A percentile compares a stretch with the other conserved stretches of the same genome.
Evolutionary conservation across 2,113 vertebrate genomes (phyloP).

Genomic region (Phasianus colchicus): DNA sequence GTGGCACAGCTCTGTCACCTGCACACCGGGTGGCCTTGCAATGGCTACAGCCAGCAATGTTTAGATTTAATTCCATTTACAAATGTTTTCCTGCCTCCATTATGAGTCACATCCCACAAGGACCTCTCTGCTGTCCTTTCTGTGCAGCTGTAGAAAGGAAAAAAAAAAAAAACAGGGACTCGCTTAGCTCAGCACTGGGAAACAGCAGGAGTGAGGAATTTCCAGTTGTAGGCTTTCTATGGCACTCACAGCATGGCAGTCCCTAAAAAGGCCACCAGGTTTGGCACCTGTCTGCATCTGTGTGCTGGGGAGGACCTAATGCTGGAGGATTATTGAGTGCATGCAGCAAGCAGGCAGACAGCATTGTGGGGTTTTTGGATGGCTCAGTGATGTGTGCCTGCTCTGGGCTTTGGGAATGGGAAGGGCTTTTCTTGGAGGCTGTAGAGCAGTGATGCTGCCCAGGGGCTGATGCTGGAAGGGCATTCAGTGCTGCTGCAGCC

Average conservation of each 20-base stretch:
- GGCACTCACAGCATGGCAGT: neutral
- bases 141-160: neutral
- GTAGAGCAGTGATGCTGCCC: neutral
- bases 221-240: rapidly evolving
- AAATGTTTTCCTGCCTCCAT: neutral
- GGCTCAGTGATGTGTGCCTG: rapidly evolving
- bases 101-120: neutral
- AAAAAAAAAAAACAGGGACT: neutral
- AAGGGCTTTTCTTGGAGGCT: neutral
- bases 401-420: neutral
- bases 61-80: neutral
- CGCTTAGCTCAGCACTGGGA: neutral
- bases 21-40: neutral
- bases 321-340: neutral
- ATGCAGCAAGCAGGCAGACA: neutral
- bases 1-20: neutral
- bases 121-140: neutral
- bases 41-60: neutral
- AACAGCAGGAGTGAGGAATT: neutral
- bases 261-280: neutral
- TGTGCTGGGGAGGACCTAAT: neutral
- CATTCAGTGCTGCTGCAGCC: neutral
- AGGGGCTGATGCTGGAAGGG: neutral
- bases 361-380: neutral
- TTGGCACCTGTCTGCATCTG: neutral